Evolutionary conservation across 2,888 invertebrate species (phyloP), one percentile per base, ranked within the genome.

Genomic region (Crepidodera aurea): DNA sequence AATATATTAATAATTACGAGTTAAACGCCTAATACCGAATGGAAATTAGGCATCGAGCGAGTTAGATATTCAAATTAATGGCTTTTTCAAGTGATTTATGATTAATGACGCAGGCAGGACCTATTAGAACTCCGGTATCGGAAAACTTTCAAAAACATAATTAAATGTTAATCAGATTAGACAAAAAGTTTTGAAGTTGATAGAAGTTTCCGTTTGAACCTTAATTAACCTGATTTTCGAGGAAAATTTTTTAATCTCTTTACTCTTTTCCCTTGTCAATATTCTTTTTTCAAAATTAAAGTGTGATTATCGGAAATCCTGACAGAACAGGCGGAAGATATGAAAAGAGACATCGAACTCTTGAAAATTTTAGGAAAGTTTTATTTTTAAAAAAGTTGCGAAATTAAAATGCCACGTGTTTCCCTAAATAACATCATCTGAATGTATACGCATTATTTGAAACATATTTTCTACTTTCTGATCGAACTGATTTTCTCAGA

Each of bases 131-230:
- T n/a, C 44, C 8, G n/a, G 32, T 40, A 34, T 34, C 37, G 32
- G 18, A 13, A 25, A 51, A 55, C 55, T 56, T 53, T 50, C 25
- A 56, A 62, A 55, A 62, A 62, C 51, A 56, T 44, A 62, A 62
- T 62, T 57, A 62, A 55, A 57, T 51, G 51, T 57, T 62, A 62
- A 62, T 62, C 61, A 51, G 61, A 57, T 62, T 62, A 62, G 29
- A 56, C 25, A 55, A 50, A 56, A 62, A 51, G 42, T 51, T 56
- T 39, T 3, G 13, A n/a, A 37, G 15, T 46, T 34, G 27, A 46
- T 29, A 46, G 56, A 59, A 59, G 42, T 51, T 59, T 29, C 25
- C 18, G 22, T 42, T 44, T 18, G 25, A 56, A 51, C 12, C 29
- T 12, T 56, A 62, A 62, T 62, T 62, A 62, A 62, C 56, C 51